phyloP scores from a whole-genome alignment of 64 coral and sea anemone species.

The Pachyseris speciosa region DNA sequence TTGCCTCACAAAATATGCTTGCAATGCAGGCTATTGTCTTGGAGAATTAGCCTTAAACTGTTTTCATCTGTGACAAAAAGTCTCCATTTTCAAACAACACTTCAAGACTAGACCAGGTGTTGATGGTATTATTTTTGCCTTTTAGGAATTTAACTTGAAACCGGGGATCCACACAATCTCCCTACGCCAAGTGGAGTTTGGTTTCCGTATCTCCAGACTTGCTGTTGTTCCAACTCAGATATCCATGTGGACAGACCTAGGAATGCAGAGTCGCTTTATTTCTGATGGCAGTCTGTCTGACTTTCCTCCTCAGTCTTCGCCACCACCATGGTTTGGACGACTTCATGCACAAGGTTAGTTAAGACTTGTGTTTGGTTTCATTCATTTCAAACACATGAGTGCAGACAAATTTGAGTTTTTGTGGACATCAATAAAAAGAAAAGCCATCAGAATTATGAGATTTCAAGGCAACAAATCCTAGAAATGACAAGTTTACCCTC shows the following conservation, averaged over 20 bases:
- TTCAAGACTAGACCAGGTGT: too few species aligned
- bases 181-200: conserved; percentile 59
- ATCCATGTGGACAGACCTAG: conserved; percentile 82
- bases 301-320: neutral
- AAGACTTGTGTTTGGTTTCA: neutral
- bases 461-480: too few species aligned
- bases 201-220: conserved; percentile 65
- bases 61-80: too few species aligned
- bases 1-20: too few species aligned
- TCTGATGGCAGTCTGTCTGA: conserved; percentile 67
- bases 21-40: too few species aligned
- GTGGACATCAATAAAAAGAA: too few species aligned
- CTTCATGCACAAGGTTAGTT: conserved; percentile 74
- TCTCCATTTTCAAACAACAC: too few species aligned
- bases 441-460: too few species aligned
- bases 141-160: conserved; percentile 71
- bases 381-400: too few species aligned
- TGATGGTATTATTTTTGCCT: neutral
- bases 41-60: too few species aligned
- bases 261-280: conserved; percentile 90
- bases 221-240: conserved; percentile 64
- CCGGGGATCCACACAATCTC: conserved; percentile 83
- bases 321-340: conserved; percentile 76
- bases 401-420: too few species aligned
- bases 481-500: too few species aligned